These are phyloP conservation scores for Tachysurus fulvidraco DNA, from an alignment of 2,113 vertebrate genomes.

Conservation along the genomic window DNA sequence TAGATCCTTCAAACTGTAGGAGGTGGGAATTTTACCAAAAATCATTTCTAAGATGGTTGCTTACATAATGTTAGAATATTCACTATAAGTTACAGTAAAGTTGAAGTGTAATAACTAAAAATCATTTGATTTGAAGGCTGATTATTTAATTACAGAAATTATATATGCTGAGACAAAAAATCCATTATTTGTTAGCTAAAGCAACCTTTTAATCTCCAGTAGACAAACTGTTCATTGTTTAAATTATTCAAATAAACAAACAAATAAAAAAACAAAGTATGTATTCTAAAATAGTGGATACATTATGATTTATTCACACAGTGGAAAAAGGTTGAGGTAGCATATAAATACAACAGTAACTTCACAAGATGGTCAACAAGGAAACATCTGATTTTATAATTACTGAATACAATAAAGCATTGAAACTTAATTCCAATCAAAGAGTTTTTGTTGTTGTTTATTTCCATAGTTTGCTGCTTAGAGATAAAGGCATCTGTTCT, in stretches of 20 bases:
- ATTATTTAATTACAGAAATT: background rate
- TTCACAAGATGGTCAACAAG: background rate
- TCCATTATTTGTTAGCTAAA: background rate
- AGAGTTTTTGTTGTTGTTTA: background rate
- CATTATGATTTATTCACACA: background rate
- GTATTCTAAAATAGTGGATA: background rate
- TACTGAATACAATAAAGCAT: background rate
- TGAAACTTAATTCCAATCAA: background rate
- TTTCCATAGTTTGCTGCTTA: background rate
- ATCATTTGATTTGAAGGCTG: background rate
- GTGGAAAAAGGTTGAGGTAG: background rate
- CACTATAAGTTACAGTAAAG: background rate
- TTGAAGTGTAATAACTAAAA: background rate
- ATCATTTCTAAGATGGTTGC: background rate
- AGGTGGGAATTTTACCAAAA: background rate
- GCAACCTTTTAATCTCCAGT: background rate
- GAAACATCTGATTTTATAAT: slow-evolving; percentile 4
- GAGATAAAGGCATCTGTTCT: too few relatives aligned
- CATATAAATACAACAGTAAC: background rate
- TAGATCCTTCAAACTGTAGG: background rate
- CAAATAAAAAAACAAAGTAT: background rate
- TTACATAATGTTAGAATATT: background rate
- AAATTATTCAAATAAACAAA: background rate
- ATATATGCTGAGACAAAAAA: too few relatives aligned
- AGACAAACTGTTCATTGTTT: background rate